A percentile compares a stretch with the other conserved stretches of the same genome.
phyloP scores from a whole-genome alignment of 37 sponge, comb jelly and placozoan genomes.

The Cladorhizidae sp. region DNA sequence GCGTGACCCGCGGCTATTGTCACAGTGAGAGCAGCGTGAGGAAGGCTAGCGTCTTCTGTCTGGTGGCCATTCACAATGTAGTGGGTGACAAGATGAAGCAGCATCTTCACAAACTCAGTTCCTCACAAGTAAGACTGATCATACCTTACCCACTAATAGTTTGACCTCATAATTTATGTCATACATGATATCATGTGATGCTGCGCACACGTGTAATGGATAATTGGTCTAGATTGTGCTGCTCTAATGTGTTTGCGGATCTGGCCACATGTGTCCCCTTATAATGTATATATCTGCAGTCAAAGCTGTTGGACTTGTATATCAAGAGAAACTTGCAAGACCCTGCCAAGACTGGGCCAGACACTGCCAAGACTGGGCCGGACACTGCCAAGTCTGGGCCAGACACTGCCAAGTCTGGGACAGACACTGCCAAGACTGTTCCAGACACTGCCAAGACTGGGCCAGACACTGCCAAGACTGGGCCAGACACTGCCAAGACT shows the following conservation, averaged over 20 bases:
- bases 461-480: no score
- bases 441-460: no score
- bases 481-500: no score
- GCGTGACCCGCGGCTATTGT: slow-evolving; percentile 58
- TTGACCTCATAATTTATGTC: background rate
- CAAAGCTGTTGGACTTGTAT: slow-evolving; percentile 78
- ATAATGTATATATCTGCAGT: slow-evolving; percentile 21
- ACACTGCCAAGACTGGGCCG: slow-evolving; percentile 3
- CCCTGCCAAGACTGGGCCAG: background rate
- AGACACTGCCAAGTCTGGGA: no score
- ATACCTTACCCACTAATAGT: background rate
- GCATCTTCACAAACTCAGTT: slow-evolving; percentile 65
- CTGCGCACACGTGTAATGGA: no score
- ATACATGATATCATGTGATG: no score
- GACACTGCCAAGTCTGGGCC: no score
- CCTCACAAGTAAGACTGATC: slow-evolving; percentile 65
- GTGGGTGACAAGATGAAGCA: slow-evolving; percentile 74
- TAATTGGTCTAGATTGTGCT: no score
- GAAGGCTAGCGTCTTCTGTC: slow-evolving; percentile 93
- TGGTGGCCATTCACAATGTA: slow-evolving; percentile 78
- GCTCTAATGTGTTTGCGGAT: background rate
- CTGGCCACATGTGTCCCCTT: no score
- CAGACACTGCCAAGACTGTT: no score
- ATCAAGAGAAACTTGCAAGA: slow-evolving; percentile 67
- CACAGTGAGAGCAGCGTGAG: slow-evolving; percentile 85